A percentile compares a stretch with the other conserved stretches of the same genome.
Conservation (phyloP, 2,113 vertebrate genomes). For the Oreocharis arfaki region DNA sequence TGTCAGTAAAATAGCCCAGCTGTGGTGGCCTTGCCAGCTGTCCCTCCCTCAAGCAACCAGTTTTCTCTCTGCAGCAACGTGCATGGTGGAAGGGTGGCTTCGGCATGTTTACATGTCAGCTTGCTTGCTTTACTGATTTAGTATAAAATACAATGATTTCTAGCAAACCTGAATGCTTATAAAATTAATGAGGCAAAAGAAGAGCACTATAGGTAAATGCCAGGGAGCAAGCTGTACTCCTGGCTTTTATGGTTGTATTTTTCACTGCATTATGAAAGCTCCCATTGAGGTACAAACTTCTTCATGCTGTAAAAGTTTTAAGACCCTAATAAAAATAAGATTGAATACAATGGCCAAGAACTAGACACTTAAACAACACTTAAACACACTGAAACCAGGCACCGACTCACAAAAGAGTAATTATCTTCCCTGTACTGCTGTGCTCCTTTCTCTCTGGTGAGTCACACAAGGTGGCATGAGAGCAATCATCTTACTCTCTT, state of each 20-base stretch:
- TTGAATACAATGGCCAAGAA: neutral
- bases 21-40: neutral
- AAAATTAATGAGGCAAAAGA: constrained; percentile 1
- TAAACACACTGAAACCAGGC: constrained; percentile 24
- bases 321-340: constrained; percentile 36
- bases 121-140: neutral
- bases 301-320: neutral
- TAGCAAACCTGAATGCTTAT: neutral
- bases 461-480: constrained; percentile 8
- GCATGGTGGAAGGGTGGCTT: neutral
- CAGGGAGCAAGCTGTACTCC: neutral
- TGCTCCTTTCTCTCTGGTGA: constrained; percentile 6
- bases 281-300: neutral
- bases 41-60: neutral
- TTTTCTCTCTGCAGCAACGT: neutral
- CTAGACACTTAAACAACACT: neutral
- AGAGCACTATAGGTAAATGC: neutral
- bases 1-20: neutral
- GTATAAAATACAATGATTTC: neutral
- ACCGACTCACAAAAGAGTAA: neutral
- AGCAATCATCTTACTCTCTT: neutral
- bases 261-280: neutral
- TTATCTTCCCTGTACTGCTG: neutral
- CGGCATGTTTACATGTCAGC: neutral
- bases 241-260: neutral